Evolutionary conservation across 1,140 invertebrate species (phyloP), one percentile per base, ranked within the genome.

Genomic region (Cryptotermes secundus): DNA sequence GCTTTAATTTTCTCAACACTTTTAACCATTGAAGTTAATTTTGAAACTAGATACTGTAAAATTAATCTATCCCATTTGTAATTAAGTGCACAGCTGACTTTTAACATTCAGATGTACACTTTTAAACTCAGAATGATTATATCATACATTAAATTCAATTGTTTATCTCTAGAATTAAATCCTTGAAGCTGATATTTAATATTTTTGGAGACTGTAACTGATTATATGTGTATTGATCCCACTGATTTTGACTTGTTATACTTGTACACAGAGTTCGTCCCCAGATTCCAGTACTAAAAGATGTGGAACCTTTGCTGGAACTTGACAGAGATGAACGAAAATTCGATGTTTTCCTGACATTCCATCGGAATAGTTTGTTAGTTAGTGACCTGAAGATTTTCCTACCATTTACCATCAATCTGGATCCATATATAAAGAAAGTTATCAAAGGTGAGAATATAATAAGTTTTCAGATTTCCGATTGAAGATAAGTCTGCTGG

Each of bases 401-500:
- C 88, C 90, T 99, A 81, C 98, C 98, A 0, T 99, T 99, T 88
- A 99, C 97, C 24, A 99, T 99, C 84, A 99, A 99, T 90, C 90
- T 99, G 31, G 98, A 99, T 92, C 98, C 98, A 0, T 99, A 98
- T 88, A 94, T 99, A 34, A 95, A 97, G 87, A 99, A 99, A 91
- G 95, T 97, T 42, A 97, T 99, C 65, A 97, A 97, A 94, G 96
- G 96, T 96, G 90, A 87, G 84, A 49, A 9, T 83, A 72, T 72
- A 72, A 72, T 72, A 9, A n/a, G n/a, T 72, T n/a, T 72, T 26
- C 26, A 72, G n/a, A 72, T 72, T 72, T 72, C 9, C 14, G 9
- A 19, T 49, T 49, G 45, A 49, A 49, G 22, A 49, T 1, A 49
- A 3, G 16, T 49, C 19, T 49, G 45, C 3, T 49, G 19, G 45